Base-by-base conservation (phyloP, 2,888 invertebrate species). In the Xestia rhomboidea region DNA sequence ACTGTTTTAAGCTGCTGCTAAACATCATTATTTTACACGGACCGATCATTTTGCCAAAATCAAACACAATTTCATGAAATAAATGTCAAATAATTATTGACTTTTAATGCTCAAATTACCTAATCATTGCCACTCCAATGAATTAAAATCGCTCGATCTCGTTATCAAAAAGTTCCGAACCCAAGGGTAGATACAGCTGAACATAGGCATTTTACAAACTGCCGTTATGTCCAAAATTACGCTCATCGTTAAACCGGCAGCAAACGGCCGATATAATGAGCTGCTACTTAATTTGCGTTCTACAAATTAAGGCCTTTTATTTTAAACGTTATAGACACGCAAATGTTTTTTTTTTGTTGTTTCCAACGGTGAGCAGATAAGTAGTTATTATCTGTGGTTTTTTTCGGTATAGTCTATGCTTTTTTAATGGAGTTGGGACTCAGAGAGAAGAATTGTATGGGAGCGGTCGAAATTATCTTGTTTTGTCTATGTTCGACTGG, bases 211-310 rank as follows among this genome's bases (percentile, higher is more conserved):
- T 75, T 80, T 34, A 44, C 41, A 62, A 80, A 76, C 69, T 66
- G 46, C 76, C 68, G 82, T 57, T 76, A 63, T 54, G 49, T 80
- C 49, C 38, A 46, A 82, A 79, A 82, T 82, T 79, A 83, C 54
- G 76, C 27, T 73, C 66, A 80, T 76, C 81, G 67, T 70, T 69
- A 64, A 72, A 69, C 68, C 68, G 60, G 13, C 44, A 57, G 18
- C n/a, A 27, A 78, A 72, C 66, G 44, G 44, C 62, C 60, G 30
- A 71, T 70, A 69, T 83, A 79, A 83, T 82, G 80, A 83, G 64
- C 44, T 63, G 57, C 51, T 73, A 81, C 77, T 81, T 83, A 84
- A 83, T 81, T 76, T 64, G 76, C 68, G 51, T 63, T 44, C 13
- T 5, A 66, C 76, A 69, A 80, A 72, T 80, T 67, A 76, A 63